These are phyloP conservation scores for Vidua chalybeata DNA, from an alignment of 2,113 vertebrate genomes.

Conservation along the genomic window DNA sequence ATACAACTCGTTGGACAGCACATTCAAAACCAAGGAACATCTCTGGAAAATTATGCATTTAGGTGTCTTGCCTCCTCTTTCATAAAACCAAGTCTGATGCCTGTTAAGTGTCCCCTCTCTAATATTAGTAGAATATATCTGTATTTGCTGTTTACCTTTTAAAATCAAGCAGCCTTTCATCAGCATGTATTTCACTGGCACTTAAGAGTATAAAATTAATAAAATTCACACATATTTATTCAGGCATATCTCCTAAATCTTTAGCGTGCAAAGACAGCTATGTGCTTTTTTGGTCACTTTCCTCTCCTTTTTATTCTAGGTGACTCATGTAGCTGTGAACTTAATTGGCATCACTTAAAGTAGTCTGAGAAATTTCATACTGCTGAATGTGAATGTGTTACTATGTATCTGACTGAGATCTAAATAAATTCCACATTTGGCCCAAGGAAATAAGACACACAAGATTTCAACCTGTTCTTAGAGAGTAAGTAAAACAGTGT, in stretches of 20 bases:
- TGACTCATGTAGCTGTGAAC: slow-evolving; percentile 65
- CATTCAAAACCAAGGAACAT: background rate
- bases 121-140: background rate
- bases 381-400: slow-evolving; percentile 59
- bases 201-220: background rate
- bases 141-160: slow-evolving; percentile 6
- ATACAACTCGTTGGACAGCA: background rate
- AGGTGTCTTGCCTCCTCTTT: background rate
- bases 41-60: background rate
- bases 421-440: slow-evolving; percentile 65
- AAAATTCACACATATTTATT: background rate
- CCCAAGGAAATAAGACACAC: slow-evolving; percentile 25
- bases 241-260: background rate
- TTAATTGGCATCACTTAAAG: slow-evolving; percentile 71
- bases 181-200: background rate
- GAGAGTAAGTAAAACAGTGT: background rate
- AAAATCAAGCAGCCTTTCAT: background rate
- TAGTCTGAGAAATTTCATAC: slow-evolving; percentile 60
- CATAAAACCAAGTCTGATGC: slow-evolving; percentile 12
- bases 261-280: background rate
- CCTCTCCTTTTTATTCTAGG: slow-evolving; percentile 56
- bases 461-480: slow-evolving; percentile 31
- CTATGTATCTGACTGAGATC: slow-evolving; percentile 65
- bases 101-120: background rate
- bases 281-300: slow-evolving; percentile 48